phyloP scores from a whole-genome alignment of 2,888 invertebrate genomes.

The Drosophila aldrichi region DNA sequence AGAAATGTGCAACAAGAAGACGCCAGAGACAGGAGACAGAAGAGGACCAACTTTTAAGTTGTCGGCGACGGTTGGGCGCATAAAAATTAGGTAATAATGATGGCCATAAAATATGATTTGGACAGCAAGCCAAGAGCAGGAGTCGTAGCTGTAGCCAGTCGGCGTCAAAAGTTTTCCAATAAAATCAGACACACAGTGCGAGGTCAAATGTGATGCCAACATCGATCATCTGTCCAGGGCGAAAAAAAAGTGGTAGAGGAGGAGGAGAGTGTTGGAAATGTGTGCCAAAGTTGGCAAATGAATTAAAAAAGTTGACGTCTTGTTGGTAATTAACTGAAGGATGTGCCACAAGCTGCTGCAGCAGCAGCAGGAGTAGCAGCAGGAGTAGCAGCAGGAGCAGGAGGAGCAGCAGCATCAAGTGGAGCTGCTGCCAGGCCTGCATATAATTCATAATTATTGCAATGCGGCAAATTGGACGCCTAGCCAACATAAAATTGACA shows the following conservation, averaged over 20 bases:
- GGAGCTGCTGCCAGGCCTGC: conserved; percentile 21
- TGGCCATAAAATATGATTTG: conserved; percentile 81
- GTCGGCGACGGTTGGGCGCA: conserved; percentile 51
- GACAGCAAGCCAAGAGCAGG: conserved; percentile 24
- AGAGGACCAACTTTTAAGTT: conserved; percentile 67
- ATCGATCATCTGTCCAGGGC: conserved; percentile 65
- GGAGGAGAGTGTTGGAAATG: conserved; percentile 26
- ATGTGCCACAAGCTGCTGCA: conserved; percentile 25
- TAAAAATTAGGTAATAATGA: conserved; percentile 81
- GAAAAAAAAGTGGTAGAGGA: neutral
- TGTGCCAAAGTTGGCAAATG: conserved; percentile 66
- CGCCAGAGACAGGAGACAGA: conserved; percentile 13
- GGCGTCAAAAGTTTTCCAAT: conserved; percentile 74
- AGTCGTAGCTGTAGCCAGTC: neutral
- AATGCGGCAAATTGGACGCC: conserved; percentile 74
- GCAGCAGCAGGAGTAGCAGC: conserved; percentile 11
- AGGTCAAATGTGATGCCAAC: conserved; percentile 70
- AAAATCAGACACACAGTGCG: conserved; percentile 71
- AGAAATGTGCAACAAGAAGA: conserved; percentile 71
- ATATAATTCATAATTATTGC: conserved; percentile 80
- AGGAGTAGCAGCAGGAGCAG: conserved; percentile 10
- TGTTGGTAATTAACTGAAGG: conserved; percentile 70
- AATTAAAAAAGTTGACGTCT: conserved; percentile 73
- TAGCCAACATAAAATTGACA: conserved; percentile 80
- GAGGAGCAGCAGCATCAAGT: too few relatives aligned